Evolutionary conservation across 2,888 invertebrate genomes (phyloP), one percentile per base, ranked within the genome.

Genomic region (Argynnis bischoffii): DNA sequence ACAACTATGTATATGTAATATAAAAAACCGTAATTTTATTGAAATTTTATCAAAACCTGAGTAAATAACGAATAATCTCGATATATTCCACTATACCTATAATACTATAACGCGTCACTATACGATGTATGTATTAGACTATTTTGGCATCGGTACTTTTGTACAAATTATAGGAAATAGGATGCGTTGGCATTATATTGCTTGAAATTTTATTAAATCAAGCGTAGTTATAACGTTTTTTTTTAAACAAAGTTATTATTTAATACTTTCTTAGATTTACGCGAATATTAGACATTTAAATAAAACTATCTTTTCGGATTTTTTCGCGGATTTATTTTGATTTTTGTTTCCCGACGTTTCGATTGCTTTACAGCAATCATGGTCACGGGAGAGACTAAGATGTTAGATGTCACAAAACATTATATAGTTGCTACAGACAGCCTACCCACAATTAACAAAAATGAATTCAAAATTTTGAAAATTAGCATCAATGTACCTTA

Each of bases 71-170:
- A 26, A 41, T 41, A 4, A n/a, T 11, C 26, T 26, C 15, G 46
- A 15, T 26, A 65, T 54, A 57, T 56, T 64, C 46, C 31, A 18
- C 53, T 65, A 59, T 53, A 31, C 26, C 53, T 65, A 59, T 65
- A 65, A 56, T 60, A 61, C 68, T 68, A 65, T 41, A 41, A 41
- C 11, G 8, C 8, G 35, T 35, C 6, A 31, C 47, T 31, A 26
- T 48, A 50, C 54, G 59, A 53, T 50, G 55, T 26, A 61, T 54
- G 53, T 63, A 59, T 64, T 55, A 51, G 16, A 61, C 21, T 55
- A 57, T 69, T 67, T 72, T 72, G 72, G 72, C 72, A 69, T 64
- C 69, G 71, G 63, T 48, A 59, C 54, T 66, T 55, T 56, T 70
- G 67, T 70, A 68, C 61, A 59, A 65, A 64, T 64, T 63, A 53